Conservation (phyloP, 2,113 vertebrate species). For the Eclectus roratus region DNA sequence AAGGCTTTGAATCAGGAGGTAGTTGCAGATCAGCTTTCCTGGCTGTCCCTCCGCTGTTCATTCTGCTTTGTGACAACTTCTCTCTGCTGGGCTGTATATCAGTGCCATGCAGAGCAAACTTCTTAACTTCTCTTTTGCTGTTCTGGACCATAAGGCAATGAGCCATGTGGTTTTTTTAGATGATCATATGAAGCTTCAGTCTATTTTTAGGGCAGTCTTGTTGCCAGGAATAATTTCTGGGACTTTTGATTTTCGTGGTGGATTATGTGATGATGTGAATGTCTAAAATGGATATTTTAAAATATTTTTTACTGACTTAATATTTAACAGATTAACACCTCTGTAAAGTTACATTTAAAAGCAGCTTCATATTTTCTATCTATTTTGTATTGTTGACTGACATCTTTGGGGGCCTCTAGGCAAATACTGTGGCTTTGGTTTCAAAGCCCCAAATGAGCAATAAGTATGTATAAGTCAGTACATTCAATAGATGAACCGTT, state of each 20-base stretch:
- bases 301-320: conserved; percentile 11
- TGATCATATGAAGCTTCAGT: conserved; percentile 10
- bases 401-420: background rate
- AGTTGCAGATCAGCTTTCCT: conserved; percentile 9
- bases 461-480: background rate
- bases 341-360: background rate
- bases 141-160: conserved; percentile 23
- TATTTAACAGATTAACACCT: background rate
- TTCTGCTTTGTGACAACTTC: conserved; percentile 26
- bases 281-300: background rate
- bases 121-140: conserved; percentile 28
- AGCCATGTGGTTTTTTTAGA: conserved; percentile 46
- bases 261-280: background rate
- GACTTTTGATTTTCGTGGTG: conserved; percentile 4
- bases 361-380: background rate
- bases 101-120: conserved; percentile 19
- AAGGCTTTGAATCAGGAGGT: conserved; percentile 12
- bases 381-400: background rate
- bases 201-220: conserved; percentile 49
- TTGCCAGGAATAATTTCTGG: conserved; percentile 46
- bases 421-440: background rate
- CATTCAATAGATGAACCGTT: background rate
- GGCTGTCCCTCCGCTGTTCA: background rate
- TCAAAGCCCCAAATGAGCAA: background rate
- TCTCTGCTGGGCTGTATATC: conserved; percentile 30